Evolutionary conservation across 1,140 invertebrate genomes (phyloP).

Genomic region (Lysiphlebus fabarum): DNA sequence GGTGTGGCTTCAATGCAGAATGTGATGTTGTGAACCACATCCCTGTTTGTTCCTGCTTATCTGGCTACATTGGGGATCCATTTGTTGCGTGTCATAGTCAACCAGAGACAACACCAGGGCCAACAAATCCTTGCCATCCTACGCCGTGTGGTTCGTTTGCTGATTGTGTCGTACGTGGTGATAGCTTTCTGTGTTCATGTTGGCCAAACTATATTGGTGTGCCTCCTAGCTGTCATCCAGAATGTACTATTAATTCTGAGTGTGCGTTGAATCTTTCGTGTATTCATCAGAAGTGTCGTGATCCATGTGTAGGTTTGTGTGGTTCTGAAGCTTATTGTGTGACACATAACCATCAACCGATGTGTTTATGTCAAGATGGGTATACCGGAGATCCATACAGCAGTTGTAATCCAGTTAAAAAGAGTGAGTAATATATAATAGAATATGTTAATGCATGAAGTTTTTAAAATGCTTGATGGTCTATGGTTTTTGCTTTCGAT

Average conservation of each 20-base stretch:
- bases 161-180: slow-evolving; percentile 56
- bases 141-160: slow-evolving; percentile 63
- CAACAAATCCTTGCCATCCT: slow-evolving; percentile 52
- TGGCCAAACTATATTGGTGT: slow-evolving; percentile 58
- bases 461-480: too few species aligned
- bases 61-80: slow-evolving; percentile 76
- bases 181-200: slow-evolving; percentile 56
- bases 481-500: too few species aligned
- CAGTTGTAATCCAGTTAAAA: too few species aligned
- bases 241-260: slow-evolving; percentile 61
- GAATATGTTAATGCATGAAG: too few species aligned
- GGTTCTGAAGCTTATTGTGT: slow-evolving; percentile 68
- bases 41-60: slow-evolving; percentile 73
- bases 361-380: slow-evolving; percentile 67
- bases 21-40: slow-evolving; percentile 84
- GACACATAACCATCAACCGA: slow-evolving; percentile 69
- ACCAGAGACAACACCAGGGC: slow-evolving; percentile 27
- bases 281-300: slow-evolving; percentile 64
- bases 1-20: slow-evolving; percentile 78
- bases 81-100: slow-evolving; percentile 60
- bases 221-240: slow-evolving; percentile 60
- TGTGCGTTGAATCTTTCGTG: slow-evolving; percentile 57
- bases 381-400: slow-evolving; percentile 75
- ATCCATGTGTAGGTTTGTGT: slow-evolving; percentile 73
- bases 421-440: too few species aligned